Evolutionary conservation across 2,888 invertebrate species (phyloP).

Genomic region (Zhuqinia jingwanae): DNA sequence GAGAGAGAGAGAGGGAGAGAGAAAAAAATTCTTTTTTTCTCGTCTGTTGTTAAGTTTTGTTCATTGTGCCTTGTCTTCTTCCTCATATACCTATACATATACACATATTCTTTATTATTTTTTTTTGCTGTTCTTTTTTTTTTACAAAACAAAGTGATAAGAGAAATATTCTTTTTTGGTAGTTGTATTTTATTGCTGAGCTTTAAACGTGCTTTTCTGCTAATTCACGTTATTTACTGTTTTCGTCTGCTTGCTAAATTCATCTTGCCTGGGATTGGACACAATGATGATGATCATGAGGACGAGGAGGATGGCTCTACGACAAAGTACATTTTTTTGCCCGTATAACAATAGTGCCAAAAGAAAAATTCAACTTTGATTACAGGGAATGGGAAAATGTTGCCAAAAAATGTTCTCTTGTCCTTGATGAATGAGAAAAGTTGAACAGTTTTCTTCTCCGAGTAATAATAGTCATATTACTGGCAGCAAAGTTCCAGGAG

Average conservation of each 20-base stretch:
- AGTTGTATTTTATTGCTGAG: constrained; percentile 44
- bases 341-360: too few species aligned
- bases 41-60: constrained; percentile 19
- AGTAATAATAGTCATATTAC: constrained; percentile 44
- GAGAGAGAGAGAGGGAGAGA: constrained; percentile 19
- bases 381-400: constrained; percentile 22
- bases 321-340: not conserved
- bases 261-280: constrained; percentile 50
- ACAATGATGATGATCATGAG: not conserved
- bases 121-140: constrained; percentile 35
- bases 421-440: constrained; percentile 37
- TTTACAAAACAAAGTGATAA: constrained; percentile 57
- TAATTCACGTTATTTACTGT: constrained; percentile 60
- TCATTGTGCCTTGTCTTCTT: constrained; percentile 22
- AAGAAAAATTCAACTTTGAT: not conserved
- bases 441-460: constrained; percentile 20
- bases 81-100: constrained; percentile 4
- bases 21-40: constrained; percentile 45
- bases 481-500: constrained; percentile 18
- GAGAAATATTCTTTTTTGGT: constrained; percentile 41
- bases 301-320: too few species aligned
- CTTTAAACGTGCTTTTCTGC: constrained; percentile 56
- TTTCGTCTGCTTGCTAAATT: constrained; percentile 45
- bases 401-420: constrained; percentile 27
- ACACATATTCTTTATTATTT: constrained; percentile 30